These are phyloP conservation scores for Hydrozoanthus gracilis DNA, from an alignment of 92 coral and sea anemone species.

Conservation along the genomic window DNA sequence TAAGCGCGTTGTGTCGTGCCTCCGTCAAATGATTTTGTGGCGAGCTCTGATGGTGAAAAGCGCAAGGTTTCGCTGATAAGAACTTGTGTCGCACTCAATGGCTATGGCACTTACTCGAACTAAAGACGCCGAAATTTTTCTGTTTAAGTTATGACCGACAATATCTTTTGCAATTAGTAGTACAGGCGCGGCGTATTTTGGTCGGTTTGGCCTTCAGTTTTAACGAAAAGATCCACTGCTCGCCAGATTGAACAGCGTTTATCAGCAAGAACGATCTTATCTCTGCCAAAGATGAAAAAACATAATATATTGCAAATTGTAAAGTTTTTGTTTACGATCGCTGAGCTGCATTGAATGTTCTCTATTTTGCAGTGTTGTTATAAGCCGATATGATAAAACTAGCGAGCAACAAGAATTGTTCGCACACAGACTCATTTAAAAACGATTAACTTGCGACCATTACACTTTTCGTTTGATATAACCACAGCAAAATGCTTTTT, in stretches of 20 bases:
- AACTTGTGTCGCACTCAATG: constrained; percentile 26
- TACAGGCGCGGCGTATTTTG: constrained; percentile 23
- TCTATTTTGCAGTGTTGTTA: constrained; percentile 29
- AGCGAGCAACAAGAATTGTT: neutral
- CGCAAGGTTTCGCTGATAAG: constrained; percentile 36
- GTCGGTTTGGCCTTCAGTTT: neutral
- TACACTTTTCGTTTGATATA: no score
- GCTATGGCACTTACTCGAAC: constrained; percentile 38
- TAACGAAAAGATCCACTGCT: constrained; percentile 15
- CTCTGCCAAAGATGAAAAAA: constrained; percentile 33
- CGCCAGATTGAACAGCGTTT: constrained; percentile 26
- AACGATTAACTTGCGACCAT: no score
- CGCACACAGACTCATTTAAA: no score
- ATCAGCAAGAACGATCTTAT: constrained; percentile 25
- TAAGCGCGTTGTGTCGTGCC: constrained; percentile 27
- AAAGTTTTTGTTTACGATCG: constrained; percentile 41
- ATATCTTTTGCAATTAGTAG: constrained; percentile 6
- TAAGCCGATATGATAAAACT: neutral
- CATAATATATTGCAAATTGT: constrained; percentile 36
- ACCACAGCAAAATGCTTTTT: no score
- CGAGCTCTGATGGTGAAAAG: constrained; percentile 4
- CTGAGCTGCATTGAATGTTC: constrained; percentile 33
- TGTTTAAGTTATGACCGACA: neutral
- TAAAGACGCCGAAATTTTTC: constrained; percentile 21
- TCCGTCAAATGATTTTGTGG: constrained; percentile 42